Evolutionary conservation across 2,888 invertebrate genomes (phyloP), one percentile per base, ranked within the genome.

Genomic region (Harmothoe impar): DNA sequence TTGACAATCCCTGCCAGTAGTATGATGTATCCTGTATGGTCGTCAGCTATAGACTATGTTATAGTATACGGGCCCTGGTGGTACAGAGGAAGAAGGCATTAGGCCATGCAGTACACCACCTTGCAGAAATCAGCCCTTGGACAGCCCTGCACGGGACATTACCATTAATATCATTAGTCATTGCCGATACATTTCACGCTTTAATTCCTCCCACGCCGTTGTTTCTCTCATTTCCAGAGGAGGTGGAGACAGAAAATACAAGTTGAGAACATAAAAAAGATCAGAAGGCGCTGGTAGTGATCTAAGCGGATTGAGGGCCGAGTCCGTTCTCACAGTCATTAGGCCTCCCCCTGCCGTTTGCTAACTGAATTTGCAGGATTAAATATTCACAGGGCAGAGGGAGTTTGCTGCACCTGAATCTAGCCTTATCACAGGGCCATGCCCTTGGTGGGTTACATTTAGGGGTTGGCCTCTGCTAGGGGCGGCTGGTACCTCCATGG

Each of bases 321-420:
- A 15, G 72, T 72, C 29, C 15, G 72, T 72, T 72, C 72, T 25
- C 25, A 25, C 72, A 29, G 72, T 72, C 72, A 72, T 15, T 29
- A 72, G n/a, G 12, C 29, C 31, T 25, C 25, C 72, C 72, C 72
- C 72, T 15, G 72, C 29, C 25, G 72, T 29, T 72, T 25, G 72
- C 72, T 72, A 72, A 72, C 72, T 72, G 72, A 72, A 72, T 72
- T 72, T 72, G n/a, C 25, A 15, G 31, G 72, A 72, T 72, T 72
- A 72, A 72, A 29, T 72, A 72, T 72, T 72, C 72, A 72, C 72
- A 3, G 20, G 7, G 62, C n/a, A n/a, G 62, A 43, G 43, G 43
- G 43, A n/a, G 43, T 43, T 43, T 43, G 5, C 10, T 43, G 12
- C n/a, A 62, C 62, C 62, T 62, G 15, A 62, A 62, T 62, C 62